These are phyloP conservation scores for Eupithecia centaureata DNA, from an alignment of 2,888 invertebrate genomes.

Conservation along the genomic window DNA sequence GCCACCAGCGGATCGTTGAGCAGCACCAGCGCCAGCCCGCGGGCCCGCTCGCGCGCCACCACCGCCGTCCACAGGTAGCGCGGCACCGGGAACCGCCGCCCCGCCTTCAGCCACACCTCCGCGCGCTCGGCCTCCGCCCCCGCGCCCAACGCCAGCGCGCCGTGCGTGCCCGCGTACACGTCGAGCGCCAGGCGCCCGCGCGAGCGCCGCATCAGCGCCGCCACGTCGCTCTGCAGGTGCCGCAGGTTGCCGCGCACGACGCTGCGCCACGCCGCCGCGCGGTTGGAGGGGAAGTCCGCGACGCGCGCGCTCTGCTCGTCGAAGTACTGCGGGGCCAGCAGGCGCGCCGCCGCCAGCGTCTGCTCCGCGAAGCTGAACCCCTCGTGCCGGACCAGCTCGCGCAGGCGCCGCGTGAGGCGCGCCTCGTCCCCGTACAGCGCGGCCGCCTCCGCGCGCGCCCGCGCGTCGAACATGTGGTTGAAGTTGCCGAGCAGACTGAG, in stretches of 20 bases:
- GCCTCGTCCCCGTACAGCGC: constrained; percentile 69
- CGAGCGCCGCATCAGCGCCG: constrained; percentile 43
- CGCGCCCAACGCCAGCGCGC: constrained; percentile 51
- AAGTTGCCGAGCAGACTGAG: constrained; percentile 76
- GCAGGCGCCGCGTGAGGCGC: constrained; percentile 62
- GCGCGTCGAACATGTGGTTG: constrained; percentile 77
- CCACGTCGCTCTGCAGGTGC: constrained; percentile 68
- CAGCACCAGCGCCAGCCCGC: constrained; percentile 63
- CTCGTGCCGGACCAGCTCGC: constrained; percentile 64
- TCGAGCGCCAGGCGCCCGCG: constrained; percentile 46
- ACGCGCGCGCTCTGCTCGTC: constrained; percentile 67
- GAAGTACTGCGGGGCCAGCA: constrained; percentile 67
- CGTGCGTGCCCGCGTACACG: constrained; percentile 67
- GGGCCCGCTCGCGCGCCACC: constrained; percentile 41
- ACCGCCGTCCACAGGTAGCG: constrained; percentile 72
- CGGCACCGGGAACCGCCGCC: constrained; percentile 71
- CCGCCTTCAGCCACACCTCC: constrained; percentile 50
- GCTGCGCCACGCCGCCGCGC: constrained; percentile 68
- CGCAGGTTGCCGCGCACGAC: constrained; percentile 68
- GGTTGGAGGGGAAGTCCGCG: constrained; percentile 70
- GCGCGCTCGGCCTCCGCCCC: constrained; percentile 46
- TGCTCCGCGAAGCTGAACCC: constrained; percentile 64
- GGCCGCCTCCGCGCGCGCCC: constrained; percentile 66
- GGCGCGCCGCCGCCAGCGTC: constrained; percentile 57
- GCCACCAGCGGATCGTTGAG: constrained; percentile 77